These are phyloP conservation scores for Agrochola macilenta DNA, from an alignment of 2,888 invertebrate species.

Conservation along the genomic window DNA sequence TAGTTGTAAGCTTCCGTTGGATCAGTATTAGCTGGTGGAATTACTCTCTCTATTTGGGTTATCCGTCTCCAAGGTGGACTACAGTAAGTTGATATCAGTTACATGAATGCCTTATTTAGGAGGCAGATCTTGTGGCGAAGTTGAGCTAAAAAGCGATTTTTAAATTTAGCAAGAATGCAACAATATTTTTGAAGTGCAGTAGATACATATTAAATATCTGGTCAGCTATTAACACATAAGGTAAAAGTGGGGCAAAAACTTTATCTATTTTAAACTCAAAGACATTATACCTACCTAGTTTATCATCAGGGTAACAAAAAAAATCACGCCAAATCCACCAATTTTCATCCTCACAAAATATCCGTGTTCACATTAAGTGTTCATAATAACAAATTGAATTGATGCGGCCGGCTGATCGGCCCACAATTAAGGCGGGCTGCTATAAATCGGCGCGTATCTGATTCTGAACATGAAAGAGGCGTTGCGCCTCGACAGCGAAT, in stretches of 20 bases:
- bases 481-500: conserved; percentile 79
- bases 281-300: too few relatives aligned
- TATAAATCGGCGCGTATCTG: conserved; percentile 86
- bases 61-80: too few relatives aligned
- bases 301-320: background rate
- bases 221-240: too few relatives aligned
- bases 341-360: conserved; percentile 35
- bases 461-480: conserved; percentile 88
- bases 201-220: background rate
- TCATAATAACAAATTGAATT: conserved; percentile 87
- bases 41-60: background rate
- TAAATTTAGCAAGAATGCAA: background rate
- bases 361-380: conserved; percentile 72
- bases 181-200: background rate
- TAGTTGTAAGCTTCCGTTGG: background rate
- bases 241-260: background rate
- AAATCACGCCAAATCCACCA: conserved; percentile 18
- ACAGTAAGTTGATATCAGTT: background rate
- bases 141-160: background rate
- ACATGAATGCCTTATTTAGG: background rate
- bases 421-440: conserved; percentile 86
- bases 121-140: background rate
- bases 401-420: conserved; percentile 78
- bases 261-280: background rate
- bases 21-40: background rate